These are phyloP conservation scores for Colinus virginianus DNA, from an alignment of 2,113 vertebrate genomes.

Conservation along the genomic window DNA sequence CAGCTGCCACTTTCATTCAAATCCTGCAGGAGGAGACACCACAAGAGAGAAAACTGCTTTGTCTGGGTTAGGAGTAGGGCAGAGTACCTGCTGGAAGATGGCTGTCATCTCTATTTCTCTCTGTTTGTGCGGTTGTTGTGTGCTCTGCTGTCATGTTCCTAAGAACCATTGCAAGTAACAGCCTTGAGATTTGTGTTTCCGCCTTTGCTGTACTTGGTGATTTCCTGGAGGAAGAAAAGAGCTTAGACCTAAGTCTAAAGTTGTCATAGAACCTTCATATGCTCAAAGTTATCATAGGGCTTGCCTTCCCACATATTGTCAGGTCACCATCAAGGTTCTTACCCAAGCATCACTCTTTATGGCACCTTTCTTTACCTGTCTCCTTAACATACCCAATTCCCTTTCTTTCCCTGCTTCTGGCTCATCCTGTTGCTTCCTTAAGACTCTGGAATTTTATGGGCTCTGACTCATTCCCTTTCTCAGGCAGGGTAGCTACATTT, in stretches of 20 bases:
- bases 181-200: neutral
- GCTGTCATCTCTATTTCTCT: neutral
- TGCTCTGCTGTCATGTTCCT: neutral
- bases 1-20: neutral
- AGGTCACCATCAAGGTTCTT: neutral
- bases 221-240: neutral
- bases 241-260: neutral
- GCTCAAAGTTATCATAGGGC: neutral
- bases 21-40: neutral
- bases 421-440: neutral
- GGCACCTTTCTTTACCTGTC: neutral
- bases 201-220: neutral
- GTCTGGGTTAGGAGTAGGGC: neutral
- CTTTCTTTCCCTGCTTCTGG: neutral
- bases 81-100: neutral
- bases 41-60: neutral
- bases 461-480: neutral
- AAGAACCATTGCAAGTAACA: neutral
- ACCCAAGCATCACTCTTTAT: neutral
- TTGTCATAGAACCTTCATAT: neutral
- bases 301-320: neutral
- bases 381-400: neutral
- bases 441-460: neutral
- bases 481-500: neutral
- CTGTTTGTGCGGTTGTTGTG: neutral